Base-by-base conservation (phyloP, 1,140 invertebrate species). In the Drosophila arawakana region DNA sequence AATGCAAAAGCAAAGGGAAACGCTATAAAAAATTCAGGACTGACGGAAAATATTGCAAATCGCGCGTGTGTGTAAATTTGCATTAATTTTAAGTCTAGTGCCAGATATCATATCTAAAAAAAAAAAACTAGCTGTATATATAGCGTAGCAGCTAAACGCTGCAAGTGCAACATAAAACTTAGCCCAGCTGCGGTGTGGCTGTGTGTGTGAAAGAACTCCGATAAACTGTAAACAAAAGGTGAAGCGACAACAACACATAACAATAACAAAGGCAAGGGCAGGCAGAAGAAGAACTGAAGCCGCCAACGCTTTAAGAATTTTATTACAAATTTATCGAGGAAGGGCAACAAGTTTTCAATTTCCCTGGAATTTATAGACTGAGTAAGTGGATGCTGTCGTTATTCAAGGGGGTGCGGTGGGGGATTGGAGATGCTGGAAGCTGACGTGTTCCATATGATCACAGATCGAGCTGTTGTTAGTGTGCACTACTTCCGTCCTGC, bases 281-380 rank as follows among this genome's bases (percentile, higher is more conserved):
- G 54, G 61, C 43, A 55, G 9, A 54, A 49, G 59, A 54, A 34
- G 8, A 34, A 5, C 25, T 30, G 25, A 30, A 34, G 55, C 25
- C 71, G 49, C 65, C 71, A 35, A 73, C 71, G 35, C 65, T 8
- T 41, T 54, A 37, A 39, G 55, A 37, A 43, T 37, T 47, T 10
- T 5, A 41, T n/a, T 43, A 6, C 7, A 65, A 15, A 10, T 8
- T 25, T 9, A 15, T 25, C 13, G 47, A 30, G 9, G 47, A 41
- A 52, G 50, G 58, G 65, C 82, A 86, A 86, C 83, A 88, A 82
- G 82, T 81, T 75, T 63, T 25, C 83, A 88, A 82, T 78, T 81
- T 75, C 67, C 34, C 3, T 44, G 25, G 44, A 77, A 77, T 66
- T 47, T n/a, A 52, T 49, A 63, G 50, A 34, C 39, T 37, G 13